Percentiles rank a stretch among this genome's conserved stretches.
Conservation (phyloP, 1,140 invertebrate genomes). For the Propsilocerus akamusi region DNA sequence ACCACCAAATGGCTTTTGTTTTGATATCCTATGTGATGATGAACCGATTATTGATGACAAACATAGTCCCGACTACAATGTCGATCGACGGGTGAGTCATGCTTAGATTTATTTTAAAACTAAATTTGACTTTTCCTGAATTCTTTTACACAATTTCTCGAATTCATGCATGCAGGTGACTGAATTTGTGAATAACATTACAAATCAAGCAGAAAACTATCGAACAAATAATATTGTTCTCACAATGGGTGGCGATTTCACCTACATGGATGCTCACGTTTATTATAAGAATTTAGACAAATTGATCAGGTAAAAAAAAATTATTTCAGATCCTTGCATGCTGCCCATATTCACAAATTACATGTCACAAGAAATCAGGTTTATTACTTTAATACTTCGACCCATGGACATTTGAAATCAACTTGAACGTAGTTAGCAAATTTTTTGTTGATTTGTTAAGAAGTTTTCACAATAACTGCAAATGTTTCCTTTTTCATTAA, state of each 20-base stretch:
- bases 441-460: no score
- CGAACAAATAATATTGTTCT: conserved; percentile 58
- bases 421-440: no score
- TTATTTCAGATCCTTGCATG: background rate
- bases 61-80: conserved; percentile 52
- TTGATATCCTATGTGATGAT: conserved; percentile 66
- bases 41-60: conserved; percentile 61
- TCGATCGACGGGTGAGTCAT: conserved; percentile 36
- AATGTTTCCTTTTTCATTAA: no score
- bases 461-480: no score
- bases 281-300: conserved; percentile 83
- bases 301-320: conserved; percentile 50
- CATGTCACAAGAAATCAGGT: background rate
- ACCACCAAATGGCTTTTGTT: conserved; percentile 76
- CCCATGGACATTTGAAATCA: no score
- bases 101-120: background rate
- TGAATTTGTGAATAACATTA: conserved; percentile 33
- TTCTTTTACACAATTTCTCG: conserved; percentile 7
- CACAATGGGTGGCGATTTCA: conserved; percentile 90
- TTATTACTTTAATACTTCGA: no score
- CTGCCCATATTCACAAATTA: background rate
- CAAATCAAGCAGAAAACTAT: conserved; percentile 32
- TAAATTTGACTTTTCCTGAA: background rate
- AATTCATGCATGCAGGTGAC: conserved; percentile 27
- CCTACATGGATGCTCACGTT: conserved; percentile 64